Conservation (phyloP, 2,888 invertebrate species). For the Megaustenia siamemsis region DNA sequence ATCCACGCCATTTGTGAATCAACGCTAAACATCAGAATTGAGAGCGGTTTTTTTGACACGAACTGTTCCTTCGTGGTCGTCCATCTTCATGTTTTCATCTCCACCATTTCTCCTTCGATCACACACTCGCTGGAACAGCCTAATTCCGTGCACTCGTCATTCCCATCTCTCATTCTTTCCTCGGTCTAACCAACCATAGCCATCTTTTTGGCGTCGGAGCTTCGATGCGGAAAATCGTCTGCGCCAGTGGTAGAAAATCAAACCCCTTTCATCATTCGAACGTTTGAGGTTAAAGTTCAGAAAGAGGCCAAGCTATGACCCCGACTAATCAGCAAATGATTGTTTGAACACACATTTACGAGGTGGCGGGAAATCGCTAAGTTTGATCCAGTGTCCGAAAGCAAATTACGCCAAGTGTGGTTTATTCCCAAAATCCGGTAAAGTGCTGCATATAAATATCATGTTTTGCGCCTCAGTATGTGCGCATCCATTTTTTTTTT, state of each 20-base stretch:
- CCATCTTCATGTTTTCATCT: conserved; percentile 34
- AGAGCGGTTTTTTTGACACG: conserved; percentile 39
- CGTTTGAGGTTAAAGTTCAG: conserved; percentile 26
- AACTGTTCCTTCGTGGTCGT: conserved; percentile 12
- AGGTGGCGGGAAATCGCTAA: conserved; percentile 3
- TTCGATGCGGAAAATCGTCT: conserved; percentile 36
- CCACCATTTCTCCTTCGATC: background rate
- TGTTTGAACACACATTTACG: conserved; percentile 39
- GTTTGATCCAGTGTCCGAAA: background rate
- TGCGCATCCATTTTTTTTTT: too few relatives aligned
- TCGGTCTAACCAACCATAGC: conserved; percentile 17
- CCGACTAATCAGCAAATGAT: conserved; percentile 46
- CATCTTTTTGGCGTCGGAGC: conserved; percentile 31
- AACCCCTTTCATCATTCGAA: conserved; percentile 37
- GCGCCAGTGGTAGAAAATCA: conserved; percentile 29
- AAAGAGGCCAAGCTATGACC: conserved; percentile 38
- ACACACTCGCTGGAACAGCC: background rate
- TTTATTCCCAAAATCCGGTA: background rate
- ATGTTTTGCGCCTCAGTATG: background rate
- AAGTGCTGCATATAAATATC: background rate
- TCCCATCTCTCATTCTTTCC: background rate
- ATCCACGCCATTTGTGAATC: conserved; percentile 41
- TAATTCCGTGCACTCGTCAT: background rate
- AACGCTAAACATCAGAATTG: conserved; percentile 34
- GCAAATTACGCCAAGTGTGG: background rate